Evolutionary conservation across 2,888 invertebrate species (phyloP), one percentile per base, ranked within the genome.

Genomic region (Yponomeuta evonymella): DNA sequence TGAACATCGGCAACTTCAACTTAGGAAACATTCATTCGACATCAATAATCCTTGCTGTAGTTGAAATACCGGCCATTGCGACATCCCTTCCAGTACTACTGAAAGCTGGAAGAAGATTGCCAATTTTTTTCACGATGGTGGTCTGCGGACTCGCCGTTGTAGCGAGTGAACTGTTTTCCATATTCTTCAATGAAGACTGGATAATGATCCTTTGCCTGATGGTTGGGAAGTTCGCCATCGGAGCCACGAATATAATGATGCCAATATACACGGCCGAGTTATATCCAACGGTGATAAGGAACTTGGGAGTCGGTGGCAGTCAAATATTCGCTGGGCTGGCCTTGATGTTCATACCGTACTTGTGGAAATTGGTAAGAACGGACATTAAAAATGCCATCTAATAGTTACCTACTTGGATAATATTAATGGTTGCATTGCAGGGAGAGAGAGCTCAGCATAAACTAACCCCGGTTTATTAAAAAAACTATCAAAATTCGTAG

Each of bases 201-300:
- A 81, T 95, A 68, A 94, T 95, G 84, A 95, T 96, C 65, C 93
- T 94, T n/a, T 94, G 96, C 75, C 93, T 96, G 67, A 96, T 96
- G 95, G 93, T 95, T 73, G 96, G 96, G 79, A 96, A 96, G 88
- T 96, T 96, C 78, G 94, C 95, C 43, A 95, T 96, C 70, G 95
- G 96, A 64, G 94, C 95, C 0, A 95, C 96, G 30, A 97, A 96
- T 79, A 96, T 95, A 79, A 95, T 96, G 77, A 92, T 96, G 90
- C 96, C 96, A 0, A 95, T 95, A 48, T 95, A 94, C 81, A 95
- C 95, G 1, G 95, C 95, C 2, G 95, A 96, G 78, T 84, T 95
- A 63, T 96, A 95, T 82, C 95, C 95, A 0, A 95, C 95, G 4
- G 91, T 94, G 72, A 94, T 95, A 75, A 90, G 95, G 71, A 95